Evolutionary conservation across 2,888 invertebrate genomes (phyloP).

Genomic region (Troides aeacus): DNA sequence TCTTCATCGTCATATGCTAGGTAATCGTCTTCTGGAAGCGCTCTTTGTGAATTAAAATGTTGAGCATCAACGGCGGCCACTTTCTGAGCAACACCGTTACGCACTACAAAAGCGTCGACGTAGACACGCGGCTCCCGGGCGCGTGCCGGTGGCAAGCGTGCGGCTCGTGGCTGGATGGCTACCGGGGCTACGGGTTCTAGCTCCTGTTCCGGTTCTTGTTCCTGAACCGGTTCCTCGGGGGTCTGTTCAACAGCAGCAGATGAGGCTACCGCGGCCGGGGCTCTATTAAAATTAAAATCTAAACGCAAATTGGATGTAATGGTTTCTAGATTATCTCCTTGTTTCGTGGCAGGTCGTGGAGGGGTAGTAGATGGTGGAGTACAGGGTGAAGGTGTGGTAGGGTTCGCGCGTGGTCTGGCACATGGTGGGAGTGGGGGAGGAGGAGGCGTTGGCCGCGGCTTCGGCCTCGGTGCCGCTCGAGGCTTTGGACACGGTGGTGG

Average conservation of each 20-base stretch:
- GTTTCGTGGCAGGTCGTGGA: slow-evolving; percentile 48
- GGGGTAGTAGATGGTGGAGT: slow-evolving; percentile 51
- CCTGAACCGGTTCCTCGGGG: slow-evolving; percentile 33
- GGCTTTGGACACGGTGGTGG: slow-evolving; percentile 42
- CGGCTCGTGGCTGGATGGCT: slow-evolving; percentile 64
- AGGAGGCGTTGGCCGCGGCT: slow-evolving; percentile 48
- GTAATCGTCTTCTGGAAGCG: slow-evolving; percentile 56
- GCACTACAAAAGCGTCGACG: slow-evolving; percentile 71
- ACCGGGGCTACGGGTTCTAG: slow-evolving; percentile 48
- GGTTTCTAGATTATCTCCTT: slow-evolving; percentile 58
- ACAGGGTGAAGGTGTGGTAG: slow-evolving; percentile 54
- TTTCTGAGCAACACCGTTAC: slow-evolving; percentile 65
- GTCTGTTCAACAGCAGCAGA: slow-evolving; percentile 40
- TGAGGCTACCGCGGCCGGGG: slow-evolving; percentile 48
- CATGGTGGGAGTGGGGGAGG: slow-evolving; percentile 61
- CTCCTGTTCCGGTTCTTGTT: slow-evolving; percentile 35
- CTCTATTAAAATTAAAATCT: slow-evolving; percentile 66
- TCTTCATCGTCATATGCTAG: slow-evolving; percentile 57
- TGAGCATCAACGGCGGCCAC: slow-evolving; percentile 65
- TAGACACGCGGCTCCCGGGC: slow-evolving; percentile 65
- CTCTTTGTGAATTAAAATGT: slow-evolving; percentile 40
- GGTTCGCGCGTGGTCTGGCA: slow-evolving; percentile 61
- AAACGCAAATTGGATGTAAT: slow-evolving; percentile 67
- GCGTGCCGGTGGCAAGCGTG: slow-evolving; percentile 53
- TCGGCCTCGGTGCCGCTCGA: slow-evolving; percentile 38